Evolutionary conservation across 2,888 invertebrate genomes (phyloP).

Genomic region (Macroteleia sp.): DNA sequence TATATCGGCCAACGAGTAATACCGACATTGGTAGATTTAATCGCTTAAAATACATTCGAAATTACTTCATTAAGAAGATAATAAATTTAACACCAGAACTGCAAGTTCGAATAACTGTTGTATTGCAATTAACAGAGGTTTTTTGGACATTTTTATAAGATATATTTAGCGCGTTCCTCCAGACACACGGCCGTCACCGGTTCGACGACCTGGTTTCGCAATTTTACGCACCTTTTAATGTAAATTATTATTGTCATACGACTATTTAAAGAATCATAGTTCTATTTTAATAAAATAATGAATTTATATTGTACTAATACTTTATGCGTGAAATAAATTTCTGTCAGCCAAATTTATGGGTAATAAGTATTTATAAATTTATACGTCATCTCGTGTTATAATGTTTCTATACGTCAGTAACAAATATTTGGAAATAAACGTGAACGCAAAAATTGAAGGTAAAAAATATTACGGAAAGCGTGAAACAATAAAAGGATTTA

Average conservation of each 20-base stretch:
- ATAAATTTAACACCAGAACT: conserved; percentile 30
- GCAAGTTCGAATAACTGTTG: conserved; percentile 2
- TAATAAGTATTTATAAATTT: too few relatives aligned
- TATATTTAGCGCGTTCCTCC: conserved; percentile 1
- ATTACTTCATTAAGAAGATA: conserved; percentile 56
- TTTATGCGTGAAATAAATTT: too few relatives aligned
- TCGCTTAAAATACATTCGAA: conserved; percentile 55
- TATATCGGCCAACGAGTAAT: conserved; percentile 52
- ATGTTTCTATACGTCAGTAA: too few relatives aligned
- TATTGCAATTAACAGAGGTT: conserved; percentile 15
- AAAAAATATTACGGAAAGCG: background rate
- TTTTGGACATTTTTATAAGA: conserved; percentile 8
- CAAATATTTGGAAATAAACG: too few relatives aligned
- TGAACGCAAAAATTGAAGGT: background rate
- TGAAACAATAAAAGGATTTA: conserved; percentile 35
- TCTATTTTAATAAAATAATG: too few relatives aligned
- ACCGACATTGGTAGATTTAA: conserved; percentile 40
- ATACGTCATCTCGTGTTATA: too few relatives aligned
- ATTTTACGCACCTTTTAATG: too few relatives aligned
- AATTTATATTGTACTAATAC: too few relatives aligned
- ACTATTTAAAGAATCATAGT: too few relatives aligned
- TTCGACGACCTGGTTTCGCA: conserved; percentile 1
- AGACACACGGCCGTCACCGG: background rate
- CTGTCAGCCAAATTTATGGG: too few relatives aligned
- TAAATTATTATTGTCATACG: too few relatives aligned